These are phyloP conservation scores for Macrochelys suwanniensis DNA, from an alignment of 2,797 vertebrate genomes.

Conservation along the genomic window DNA sequence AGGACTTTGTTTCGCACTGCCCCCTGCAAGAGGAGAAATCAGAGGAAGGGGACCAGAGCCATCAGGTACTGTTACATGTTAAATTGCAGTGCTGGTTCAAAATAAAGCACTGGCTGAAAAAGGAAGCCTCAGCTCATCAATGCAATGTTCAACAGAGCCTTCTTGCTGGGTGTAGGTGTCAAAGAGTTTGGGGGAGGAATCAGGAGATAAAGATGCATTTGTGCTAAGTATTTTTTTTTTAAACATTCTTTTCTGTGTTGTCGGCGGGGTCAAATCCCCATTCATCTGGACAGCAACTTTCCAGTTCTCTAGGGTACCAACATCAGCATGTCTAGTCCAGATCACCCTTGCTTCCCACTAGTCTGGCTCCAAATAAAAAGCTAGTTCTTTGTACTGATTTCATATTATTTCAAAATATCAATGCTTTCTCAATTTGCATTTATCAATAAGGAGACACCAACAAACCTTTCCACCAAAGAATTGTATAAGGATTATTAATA, in stretches of 20 bases:
- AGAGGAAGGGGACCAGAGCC: not conserved
- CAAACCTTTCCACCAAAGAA: constrained; percentile 71
- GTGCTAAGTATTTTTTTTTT: not conserved
- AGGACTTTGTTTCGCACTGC: not conserved
- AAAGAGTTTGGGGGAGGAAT: not conserved
- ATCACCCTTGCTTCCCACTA: fast-evolving
- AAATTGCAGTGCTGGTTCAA: not conserved
- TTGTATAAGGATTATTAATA: constrained; percentile 75
- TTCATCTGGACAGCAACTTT: not conserved
- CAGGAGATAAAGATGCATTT: not conserved
- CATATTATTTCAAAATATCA: constrained; percentile 16
- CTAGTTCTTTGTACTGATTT: not conserved
- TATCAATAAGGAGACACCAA: constrained; percentile 60
- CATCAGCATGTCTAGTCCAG: fast-evolving
- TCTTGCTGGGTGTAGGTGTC: not conserved
- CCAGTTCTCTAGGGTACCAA: not conserved
- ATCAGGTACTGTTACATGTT: not conserved
- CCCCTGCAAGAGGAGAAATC: not conserved
- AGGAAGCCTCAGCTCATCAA: not conserved
- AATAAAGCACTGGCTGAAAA: not conserved
- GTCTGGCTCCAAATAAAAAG: not conserved
- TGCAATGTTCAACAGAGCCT: not conserved
- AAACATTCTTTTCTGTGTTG: not conserved
- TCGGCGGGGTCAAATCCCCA: not conserved
- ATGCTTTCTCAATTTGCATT: constrained; percentile 51